Base-by-base conservation (phyloP, 2,888 invertebrate species). In the Dysmachus trigonus region DNA sequence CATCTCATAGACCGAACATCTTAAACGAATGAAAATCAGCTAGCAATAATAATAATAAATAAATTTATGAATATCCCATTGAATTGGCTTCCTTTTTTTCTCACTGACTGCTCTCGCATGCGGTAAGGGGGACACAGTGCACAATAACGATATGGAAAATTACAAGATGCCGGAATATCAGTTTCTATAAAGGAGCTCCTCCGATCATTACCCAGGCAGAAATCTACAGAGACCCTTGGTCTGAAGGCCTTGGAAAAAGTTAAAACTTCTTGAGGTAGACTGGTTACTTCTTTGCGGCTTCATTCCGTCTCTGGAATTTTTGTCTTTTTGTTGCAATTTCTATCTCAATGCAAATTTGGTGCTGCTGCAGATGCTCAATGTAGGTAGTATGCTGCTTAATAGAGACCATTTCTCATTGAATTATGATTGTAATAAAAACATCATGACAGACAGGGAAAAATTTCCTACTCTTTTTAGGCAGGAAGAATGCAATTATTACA, bases 41-140 rank as follows among this genome's bases (percentile, higher is more conserved):
- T 33, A 18, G 62, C 81, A 62, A 81, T 81, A 81, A 81, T 81
- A 81, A 81, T 81, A 81, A 81, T 81, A 81, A 81, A 81, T 81
- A 81, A 81, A 81, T 81, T 81, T 81, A 81, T 81, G 81, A 81
- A 81, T 81, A 81, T 81, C 81, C 81, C 81, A 81, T 81, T 81
- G 62, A 81, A 81, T 81, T 81, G 31, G 62, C 62, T 81, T 81
- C 53, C 81, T 53, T 77, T 81, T 81, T 77, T 62, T 27, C 62
- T 79, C 41, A 10, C 35, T 81, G 81, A 62, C 18, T 33, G 22
- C 13, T 53, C 18, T n/a, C 27, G 15, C 51, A 18, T 22, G 47
- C 22, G 53, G 41, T 13, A 81, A 33, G 81, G 27, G 41, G 81
- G 31, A 27, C 76, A 33, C 62, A 76, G 73, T 31, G 73, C 38